Evolutionary conservation across 2,113 vertebrate species (phyloP).

Genomic region (Abramis brama): DNA sequence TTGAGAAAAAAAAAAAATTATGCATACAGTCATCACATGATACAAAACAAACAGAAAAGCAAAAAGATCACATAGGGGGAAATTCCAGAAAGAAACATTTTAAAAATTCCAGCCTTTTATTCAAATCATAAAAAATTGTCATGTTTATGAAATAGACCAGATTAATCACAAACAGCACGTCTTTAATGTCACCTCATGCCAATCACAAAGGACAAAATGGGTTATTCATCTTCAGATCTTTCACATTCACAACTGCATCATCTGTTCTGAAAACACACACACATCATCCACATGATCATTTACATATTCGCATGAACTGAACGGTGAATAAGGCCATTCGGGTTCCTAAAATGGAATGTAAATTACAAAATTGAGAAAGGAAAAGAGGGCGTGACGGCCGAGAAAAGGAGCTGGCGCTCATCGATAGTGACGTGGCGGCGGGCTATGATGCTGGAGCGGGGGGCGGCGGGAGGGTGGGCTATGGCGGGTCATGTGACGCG

Average conservation of each 20-base stretch:
- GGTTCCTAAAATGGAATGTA: conserved; percentile 71
- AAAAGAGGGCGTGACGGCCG: conserved; percentile 8
- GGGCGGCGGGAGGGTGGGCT: conserved; percentile 76
- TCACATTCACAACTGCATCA: conserved; percentile 6
- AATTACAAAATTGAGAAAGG: conserved; percentile 58
- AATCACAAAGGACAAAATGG: background rate
- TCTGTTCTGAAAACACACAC: background rate
- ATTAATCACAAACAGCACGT: conserved; percentile 30
- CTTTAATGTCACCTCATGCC: background rate
- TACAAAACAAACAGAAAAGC: conserved; percentile 30
- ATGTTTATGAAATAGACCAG: conserved; percentile 22
- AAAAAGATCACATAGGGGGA: conserved; percentile 23
- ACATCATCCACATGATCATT: conserved; percentile 14
- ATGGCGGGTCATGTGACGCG: conserved; percentile 78
- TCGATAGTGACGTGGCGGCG: conserved; percentile 78
- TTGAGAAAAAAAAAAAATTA: conserved; percentile 46
- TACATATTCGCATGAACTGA: conserved; percentile 1
- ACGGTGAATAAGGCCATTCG: conserved; percentile 57
- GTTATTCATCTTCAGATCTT: conserved; percentile 4
- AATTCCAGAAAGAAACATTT: conserved; percentile 24
- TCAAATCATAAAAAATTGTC: conserved; percentile 44
- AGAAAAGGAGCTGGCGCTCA: conserved; percentile 58
- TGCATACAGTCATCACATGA: conserved; percentile 50
- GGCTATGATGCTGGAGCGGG: conserved; percentile 71
- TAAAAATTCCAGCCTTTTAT: conserved; percentile 48